A percentile compares a stretch with the other conserved stretches of the same genome.
These are phyloP conservation scores for Leptopilina syphax DNA, from an alignment of 2,888 invertebrate species.

Conservation along the genomic window DNA sequence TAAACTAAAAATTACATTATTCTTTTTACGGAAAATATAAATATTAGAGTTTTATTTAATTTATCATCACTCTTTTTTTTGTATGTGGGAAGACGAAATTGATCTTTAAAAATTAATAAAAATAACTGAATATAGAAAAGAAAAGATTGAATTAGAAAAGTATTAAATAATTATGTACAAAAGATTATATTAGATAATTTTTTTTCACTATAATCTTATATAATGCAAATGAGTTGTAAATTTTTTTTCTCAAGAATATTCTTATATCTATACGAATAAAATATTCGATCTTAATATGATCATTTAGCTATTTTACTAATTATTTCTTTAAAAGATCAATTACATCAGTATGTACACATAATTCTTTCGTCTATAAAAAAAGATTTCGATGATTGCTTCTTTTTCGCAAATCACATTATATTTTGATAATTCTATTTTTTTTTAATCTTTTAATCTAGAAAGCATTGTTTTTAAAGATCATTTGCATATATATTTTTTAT, in stretches of 20 bases:
- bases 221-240: slow-evolving; percentile 60
- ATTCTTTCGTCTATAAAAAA: slow-evolving; percentile 44
- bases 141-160: neutral
- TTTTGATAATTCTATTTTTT: neutral
- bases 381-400: slow-evolving; percentile 24
- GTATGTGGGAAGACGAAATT: slow-evolving; percentile 20
- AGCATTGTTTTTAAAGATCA: slow-evolving; percentile 50
- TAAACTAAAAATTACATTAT: no score
- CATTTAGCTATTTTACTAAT: slow-evolving; percentile 38
- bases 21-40: no score
- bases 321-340: slow-evolving; percentile 24
- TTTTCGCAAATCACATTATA: neutral
- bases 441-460: slow-evolving; percentile 40
- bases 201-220: slow-evolving; percentile 21
- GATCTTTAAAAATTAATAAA: slow-evolving; percentile 13
- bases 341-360: slow-evolving; percentile 32
- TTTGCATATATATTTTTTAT: slow-evolving; percentile 22
- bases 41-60: neutral
- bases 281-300: slow-evolving; percentile 52
- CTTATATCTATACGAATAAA: slow-evolving; percentile 46
- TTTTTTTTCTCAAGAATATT: slow-evolving; percentile 48
- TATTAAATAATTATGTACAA: slow-evolving; percentile 29
- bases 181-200: neutral
- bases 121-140: slow-evolving; percentile 17
- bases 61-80: neutral